A percentile compares a stretch with the other conserved stretches of the same genome.
These are phyloP conservation scores for Oligia latruncula DNA, from an alignment of 2,888 invertebrate genomes.

Conservation along the genomic window DNA sequence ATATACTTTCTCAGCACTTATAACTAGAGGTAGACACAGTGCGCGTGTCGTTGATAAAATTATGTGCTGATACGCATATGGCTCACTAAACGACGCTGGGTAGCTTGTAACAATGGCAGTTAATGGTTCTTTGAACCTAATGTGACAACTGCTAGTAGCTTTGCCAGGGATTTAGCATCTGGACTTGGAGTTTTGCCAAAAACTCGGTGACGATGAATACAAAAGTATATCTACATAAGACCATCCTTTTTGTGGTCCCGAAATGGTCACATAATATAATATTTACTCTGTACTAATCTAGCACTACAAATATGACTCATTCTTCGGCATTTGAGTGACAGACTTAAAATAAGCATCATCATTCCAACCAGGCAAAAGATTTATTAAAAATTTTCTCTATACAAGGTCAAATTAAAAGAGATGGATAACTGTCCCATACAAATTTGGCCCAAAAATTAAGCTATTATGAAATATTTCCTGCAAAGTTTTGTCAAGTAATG, in stretches of 20 bases:
- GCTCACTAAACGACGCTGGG: neutral
- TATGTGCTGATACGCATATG: neutral
- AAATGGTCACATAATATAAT: too few relatives aligned
- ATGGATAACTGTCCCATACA: too few relatives aligned
- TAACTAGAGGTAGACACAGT: neutral
- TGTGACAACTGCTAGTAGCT: slow-evolving; percentile 1
- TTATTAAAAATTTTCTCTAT: too few relatives aligned
- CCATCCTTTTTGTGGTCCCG: neutral
- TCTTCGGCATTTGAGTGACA: neutral
- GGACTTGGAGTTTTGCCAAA: slow-evolving; percentile 29
- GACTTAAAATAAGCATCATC: neutral
- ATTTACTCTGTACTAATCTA: neutral
- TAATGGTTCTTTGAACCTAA: slow-evolving; percentile 33
- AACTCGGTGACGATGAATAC: neutral
- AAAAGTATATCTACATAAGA: neutral
- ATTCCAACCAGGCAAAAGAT: neutral
- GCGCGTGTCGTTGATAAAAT: too few relatives aligned
- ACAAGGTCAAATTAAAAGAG: neutral
- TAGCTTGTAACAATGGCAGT: slow-evolving; percentile 10
- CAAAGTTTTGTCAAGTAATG: too few relatives aligned
- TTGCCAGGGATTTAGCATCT: slow-evolving; percentile 2
- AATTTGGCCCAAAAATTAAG: too few relatives aligned
- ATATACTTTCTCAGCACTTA: neutral
- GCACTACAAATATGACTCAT: neutral
- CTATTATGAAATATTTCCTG: too few relatives aligned